Evolutionary conservation across 2,113 vertebrate genomes (phyloP), one percentile per base, ranked within the genome.

Genomic region (Riparia riparia): DNA sequence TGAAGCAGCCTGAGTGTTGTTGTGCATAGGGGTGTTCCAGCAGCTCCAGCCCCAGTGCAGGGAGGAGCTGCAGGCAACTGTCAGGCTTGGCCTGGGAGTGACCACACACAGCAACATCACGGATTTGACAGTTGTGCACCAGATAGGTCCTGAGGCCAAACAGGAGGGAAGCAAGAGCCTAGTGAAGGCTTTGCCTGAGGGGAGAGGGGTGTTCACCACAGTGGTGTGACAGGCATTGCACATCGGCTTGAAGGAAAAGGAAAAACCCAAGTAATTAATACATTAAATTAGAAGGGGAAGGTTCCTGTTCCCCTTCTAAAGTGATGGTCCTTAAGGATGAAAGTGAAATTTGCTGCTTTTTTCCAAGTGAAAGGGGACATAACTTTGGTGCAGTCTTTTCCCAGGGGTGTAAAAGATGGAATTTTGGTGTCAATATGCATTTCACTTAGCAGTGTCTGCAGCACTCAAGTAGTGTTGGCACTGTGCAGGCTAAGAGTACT

Each of bases 41-140:
- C n/a, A 77, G 50, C 14, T 17, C 34, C 54, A 66, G 81, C 29
- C 34, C 29, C 3, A 1, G 3, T 1, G 28, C 12, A 6, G 50
- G 49, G 28, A 39, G 12, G 44, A 58, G 60, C 42, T 47, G 14
- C 17, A n/a, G 42, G 17, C 8, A 41, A 8, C 25, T 24, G 39
- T 25, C 8, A 3, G 45, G 15, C 28, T 17, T 51, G 50, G 57
- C 12, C 13, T 41, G 47, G 34, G 17, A 32, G 32, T 2, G 4
- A 14, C 42, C 0, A 0, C 26, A 9, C 6, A 0, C 1, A 47
- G 39, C 34, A 54, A 3, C 31, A 12, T 18, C 32, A 6, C 0
- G 0, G 63, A 39, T 26, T 56, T 25, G 56, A 17, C 21, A 15
- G 6, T 2, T 63, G 21, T 31, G 39, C 13, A 15, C n/a, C 22